Evolutionary conservation across 2,797 vertebrate species (phyloP).

Genomic region (Artibeus lituratus): DNA sequence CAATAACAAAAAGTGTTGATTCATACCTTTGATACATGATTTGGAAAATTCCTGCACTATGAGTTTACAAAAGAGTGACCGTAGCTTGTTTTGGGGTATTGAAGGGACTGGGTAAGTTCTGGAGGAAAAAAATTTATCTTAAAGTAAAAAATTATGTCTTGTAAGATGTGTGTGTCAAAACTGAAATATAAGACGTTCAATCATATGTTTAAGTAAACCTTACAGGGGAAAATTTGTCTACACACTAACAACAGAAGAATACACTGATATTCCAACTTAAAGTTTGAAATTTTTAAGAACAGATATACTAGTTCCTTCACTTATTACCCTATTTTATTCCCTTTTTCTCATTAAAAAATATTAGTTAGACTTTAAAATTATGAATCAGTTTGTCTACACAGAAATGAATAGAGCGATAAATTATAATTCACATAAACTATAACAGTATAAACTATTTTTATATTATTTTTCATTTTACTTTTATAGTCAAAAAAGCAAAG

Average conservation of each 20-base stretch:
- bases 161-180: not conserved
- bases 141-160: not conserved
- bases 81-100: not conserved
- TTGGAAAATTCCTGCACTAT: not conserved
- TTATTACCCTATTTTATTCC: not conserved
- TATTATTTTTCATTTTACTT: conserved; percentile 29
- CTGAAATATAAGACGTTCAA: not conserved
- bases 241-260: not conserved
- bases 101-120: not conserved
- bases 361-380: not conserved
- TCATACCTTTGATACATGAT: not conserved
- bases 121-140: not conserved
- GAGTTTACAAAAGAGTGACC: not conserved
- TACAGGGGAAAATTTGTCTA: not conserved
- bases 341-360: conserved; percentile 14
- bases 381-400: not conserved
- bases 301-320: not conserved
- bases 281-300: conserved; percentile 6
- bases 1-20: not conserved
- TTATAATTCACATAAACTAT: not conserved
- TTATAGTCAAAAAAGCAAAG: not conserved
- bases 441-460: not conserved
- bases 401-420: not conserved
- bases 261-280: not conserved
- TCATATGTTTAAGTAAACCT: not conserved